phyloP scores from a whole-genome alignment of 2,797 vertebrate species.

The Alcedo quadribrachys region DNA sequence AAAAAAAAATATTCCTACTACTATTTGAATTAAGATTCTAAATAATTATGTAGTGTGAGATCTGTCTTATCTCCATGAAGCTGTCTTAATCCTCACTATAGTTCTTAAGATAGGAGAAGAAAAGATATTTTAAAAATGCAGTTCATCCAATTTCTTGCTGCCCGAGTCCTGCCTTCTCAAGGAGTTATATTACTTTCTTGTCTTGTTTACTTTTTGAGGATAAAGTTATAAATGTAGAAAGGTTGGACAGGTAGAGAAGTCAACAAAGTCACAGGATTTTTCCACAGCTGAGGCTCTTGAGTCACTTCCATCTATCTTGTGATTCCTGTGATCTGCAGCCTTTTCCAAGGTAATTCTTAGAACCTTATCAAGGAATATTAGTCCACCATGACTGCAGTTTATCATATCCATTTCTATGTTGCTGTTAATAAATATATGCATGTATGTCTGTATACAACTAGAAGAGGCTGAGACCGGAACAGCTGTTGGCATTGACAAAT shows the following conservation, averaged over 20 bases:
- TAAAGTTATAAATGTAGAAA: background rate
- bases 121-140: background rate
- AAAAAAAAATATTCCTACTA: background rate
- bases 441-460: background rate
- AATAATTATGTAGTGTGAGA: background rate
- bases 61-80: background rate
- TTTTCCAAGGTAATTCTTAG: background rate
- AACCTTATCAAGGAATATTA: background rate
- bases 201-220: background rate
- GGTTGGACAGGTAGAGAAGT: background rate
- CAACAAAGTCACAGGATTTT: background rate
- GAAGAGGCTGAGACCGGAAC: background rate
- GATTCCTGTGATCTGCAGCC: background rate
- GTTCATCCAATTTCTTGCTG: background rate
- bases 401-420: background rate
- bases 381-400: background rate
- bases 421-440: background rate
- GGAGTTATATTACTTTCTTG: background rate
- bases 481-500: background rate
- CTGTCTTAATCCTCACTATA: background rate
- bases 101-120: accelerated
- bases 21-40: background rate
- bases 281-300: background rate
- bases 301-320: background rate
- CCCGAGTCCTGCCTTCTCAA: background rate